Evolutionary conservation across 2,797 vertebrate genomes (phyloP).

Genomic region (Carduelis carduelis): DNA sequence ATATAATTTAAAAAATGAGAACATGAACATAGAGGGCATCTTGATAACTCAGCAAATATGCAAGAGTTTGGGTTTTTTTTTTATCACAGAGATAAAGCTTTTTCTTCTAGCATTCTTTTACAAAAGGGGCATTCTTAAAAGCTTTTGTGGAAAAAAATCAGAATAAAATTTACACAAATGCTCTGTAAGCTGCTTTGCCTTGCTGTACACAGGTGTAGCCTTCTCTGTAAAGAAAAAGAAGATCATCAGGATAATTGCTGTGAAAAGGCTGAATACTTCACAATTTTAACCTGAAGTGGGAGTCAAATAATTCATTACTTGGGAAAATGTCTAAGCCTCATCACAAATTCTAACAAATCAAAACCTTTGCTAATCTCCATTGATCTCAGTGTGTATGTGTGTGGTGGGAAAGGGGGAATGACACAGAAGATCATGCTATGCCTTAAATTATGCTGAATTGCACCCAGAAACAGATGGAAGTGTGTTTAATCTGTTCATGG

Average conservation of each 20-base stretch:
- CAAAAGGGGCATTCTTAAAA: not conserved
- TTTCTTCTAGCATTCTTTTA: not conserved
- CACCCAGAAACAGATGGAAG: not conserved
- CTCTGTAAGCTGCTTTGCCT: not conserved
- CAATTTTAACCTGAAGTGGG: not conserved
- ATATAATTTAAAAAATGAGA: slow-evolving; percentile 58
- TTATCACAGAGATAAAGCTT: not conserved
- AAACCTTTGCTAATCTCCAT: not conserved
- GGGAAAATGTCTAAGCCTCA: not conserved
- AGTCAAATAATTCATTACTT: not conserved
- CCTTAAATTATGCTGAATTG: not conserved
- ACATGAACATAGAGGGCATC: slow-evolving; percentile 10
- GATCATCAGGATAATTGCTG: not conserved
- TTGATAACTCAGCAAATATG: slow-evolving; percentile 37
- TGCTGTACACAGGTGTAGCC: not conserved
- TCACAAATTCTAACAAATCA: not conserved
- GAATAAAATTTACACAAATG: not conserved
- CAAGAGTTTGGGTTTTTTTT: not conserved
- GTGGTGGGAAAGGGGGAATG: not conserved
- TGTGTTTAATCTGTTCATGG: not conserved
- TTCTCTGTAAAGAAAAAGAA: not conserved
- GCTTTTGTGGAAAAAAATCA: not conserved
- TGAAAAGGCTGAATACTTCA: not conserved
- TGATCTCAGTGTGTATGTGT: not conserved
- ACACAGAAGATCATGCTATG: not conserved